These are phyloP conservation scores for Hyla sarda DNA, from an alignment of 2,113 vertebrate genomes.

Conservation along the genomic window DNA sequence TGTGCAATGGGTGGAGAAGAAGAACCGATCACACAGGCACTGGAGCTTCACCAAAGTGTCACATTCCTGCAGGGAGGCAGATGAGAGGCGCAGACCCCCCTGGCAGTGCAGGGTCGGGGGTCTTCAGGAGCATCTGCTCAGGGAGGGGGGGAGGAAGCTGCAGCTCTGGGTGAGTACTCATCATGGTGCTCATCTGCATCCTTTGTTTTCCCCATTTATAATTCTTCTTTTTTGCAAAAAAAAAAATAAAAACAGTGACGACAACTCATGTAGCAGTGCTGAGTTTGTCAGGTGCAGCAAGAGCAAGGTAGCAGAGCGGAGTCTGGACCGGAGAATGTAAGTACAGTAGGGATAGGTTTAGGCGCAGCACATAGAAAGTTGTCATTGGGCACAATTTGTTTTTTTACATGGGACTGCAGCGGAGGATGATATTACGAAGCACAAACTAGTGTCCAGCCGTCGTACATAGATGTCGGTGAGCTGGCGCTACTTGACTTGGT, in stretches of 20 bases:
- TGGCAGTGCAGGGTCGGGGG: not conserved
- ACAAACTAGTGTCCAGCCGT: too few relatives aligned
- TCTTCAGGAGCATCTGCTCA: slow-evolving; percentile 5
- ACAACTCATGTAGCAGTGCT: not conserved
- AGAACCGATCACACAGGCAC: slow-evolving; percentile 8
- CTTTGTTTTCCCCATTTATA: too few relatives aligned
- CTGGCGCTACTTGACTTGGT: too few relatives aligned
- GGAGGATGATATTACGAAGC: too few relatives aligned
- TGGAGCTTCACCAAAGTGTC: slow-evolving; percentile 15
- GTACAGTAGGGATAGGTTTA: too few relatives aligned
- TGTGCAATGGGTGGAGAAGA: slow-evolving; percentile 19
- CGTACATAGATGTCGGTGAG: too few relatives aligned
- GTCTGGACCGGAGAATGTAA: too few relatives aligned
- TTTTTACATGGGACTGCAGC: not conserved
- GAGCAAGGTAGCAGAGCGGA: too few relatives aligned
- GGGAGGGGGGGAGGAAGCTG: not conserved
- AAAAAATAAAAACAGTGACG: too few relatives aligned
- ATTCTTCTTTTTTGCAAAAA: too few relatives aligned
- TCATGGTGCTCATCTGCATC: too few relatives aligned
- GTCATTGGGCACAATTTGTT: not conserved
- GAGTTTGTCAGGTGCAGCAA: not conserved
- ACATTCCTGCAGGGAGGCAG: slow-evolving; percentile 31
- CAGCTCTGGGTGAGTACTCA: slow-evolving; percentile 21
- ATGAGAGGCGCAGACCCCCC: slow-evolving; percentile 1
- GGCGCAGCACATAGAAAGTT: too few relatives aligned